Conservation (phyloP, 1,140 invertebrate genomes). For the Drosophila micromelanica region DNA sequence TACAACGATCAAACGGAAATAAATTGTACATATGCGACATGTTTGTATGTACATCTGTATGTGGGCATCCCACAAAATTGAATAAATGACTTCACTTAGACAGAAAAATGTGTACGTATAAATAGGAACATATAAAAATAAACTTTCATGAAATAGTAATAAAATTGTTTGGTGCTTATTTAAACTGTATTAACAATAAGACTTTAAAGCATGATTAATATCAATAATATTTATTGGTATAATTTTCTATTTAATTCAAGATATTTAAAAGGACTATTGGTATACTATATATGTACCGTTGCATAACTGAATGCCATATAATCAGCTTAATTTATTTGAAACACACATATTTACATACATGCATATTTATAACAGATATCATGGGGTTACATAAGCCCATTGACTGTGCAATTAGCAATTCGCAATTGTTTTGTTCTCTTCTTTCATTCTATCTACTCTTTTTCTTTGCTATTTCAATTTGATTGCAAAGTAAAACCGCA, state of each 20-base stretch:
- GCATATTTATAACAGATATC: constrained; percentile 20
- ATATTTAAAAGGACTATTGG: too few species aligned
- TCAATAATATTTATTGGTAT: too few species aligned
- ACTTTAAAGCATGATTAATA: too few species aligned
- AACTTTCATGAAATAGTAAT: neutral
- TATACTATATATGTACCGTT: neutral
- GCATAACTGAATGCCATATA: constrained; percentile 1
- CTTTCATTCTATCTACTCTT: constrained; percentile 16
- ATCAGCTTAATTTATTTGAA: neutral
- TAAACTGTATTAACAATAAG: too few species aligned
- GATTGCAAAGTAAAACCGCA: constrained; percentile 39
- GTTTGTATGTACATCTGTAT: neutral
- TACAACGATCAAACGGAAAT: constrained; percentile 56
- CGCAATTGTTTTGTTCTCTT: constrained; percentile 30
- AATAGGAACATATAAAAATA: constrained; percentile 19
- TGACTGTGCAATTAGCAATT: constrained; percentile 50
- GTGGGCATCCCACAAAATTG: constrained; percentile 8
- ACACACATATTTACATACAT: constrained; percentile 17
- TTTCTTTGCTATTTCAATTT: constrained; percentile 41
- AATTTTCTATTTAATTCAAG: too few species aligned
- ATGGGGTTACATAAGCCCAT: constrained; percentile 64
- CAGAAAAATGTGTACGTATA: constrained; percentile 17
- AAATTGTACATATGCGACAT: constrained; percentile 26
- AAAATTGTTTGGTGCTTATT: neutral
- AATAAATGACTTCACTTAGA: constrained; percentile 19